phyloP scores from a whole-genome alignment of 2,113 vertebrate genomes.

The Salvator merianae region DNA sequence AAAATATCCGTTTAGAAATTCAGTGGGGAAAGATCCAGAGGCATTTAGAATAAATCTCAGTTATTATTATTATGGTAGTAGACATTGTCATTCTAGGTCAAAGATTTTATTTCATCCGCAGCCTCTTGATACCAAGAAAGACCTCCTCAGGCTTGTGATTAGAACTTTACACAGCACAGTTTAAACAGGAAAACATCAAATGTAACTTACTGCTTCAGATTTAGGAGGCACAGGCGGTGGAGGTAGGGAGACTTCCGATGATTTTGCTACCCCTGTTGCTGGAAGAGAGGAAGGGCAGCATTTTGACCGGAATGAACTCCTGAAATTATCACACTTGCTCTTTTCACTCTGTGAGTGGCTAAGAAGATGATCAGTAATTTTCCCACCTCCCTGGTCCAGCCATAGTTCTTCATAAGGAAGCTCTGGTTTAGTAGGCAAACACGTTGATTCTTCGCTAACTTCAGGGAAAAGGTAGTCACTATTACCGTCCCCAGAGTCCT shows the following conservation, averaged over 20 bases:
- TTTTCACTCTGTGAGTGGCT: slow-evolving; percentile 73
- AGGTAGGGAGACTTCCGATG: slow-evolving; percentile 84
- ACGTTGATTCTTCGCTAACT: slow-evolving; percentile 74
- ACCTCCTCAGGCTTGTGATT: not conserved
- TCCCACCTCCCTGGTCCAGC: slow-evolving; percentile 85
- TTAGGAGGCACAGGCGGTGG: slow-evolving; percentile 98
- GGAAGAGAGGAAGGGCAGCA: slow-evolving; percentile 74
- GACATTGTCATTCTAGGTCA: not conserved
- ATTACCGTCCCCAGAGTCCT: slow-evolving; percentile 81
- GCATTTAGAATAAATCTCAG: not conserved
- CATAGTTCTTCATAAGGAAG: slow-evolving; percentile 96
- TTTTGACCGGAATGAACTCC: slow-evolving; percentile 75
- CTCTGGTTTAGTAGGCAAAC: slow-evolving; percentile 79
- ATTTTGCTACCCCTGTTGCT: slow-evolving; percentile 71
- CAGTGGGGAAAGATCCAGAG: not conserved
- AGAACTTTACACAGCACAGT: not conserved
- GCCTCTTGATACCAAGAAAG: not conserved
- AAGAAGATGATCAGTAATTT: slow-evolving; percentile 67
- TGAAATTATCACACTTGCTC: slow-evolving; percentile 75
- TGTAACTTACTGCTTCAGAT: slow-evolving; percentile 95
- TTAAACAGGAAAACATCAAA: not conserved
- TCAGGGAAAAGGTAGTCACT: slow-evolving; percentile 89
- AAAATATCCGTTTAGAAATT: too few species aligned
- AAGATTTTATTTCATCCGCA: not conserved
- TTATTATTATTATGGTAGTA: not conserved